A percentile compares a stretch with the other conserved stretches of the same genome.
Conservation (phyloP, 2,113 vertebrate species). For the Psephotus haematonotus region DNA sequence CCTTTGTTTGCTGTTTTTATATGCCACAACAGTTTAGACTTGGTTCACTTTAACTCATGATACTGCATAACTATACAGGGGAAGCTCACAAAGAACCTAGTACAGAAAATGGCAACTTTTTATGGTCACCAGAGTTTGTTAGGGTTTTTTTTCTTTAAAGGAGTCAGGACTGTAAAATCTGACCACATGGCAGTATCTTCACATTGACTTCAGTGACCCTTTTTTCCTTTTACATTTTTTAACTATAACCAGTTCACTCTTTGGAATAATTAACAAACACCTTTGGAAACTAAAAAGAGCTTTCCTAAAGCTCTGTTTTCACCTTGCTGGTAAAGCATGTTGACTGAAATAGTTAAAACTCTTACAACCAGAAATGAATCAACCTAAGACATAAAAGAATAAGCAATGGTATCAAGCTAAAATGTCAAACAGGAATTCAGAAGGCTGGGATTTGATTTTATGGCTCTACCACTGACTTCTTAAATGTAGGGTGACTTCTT, state of each 20-base stretch:
- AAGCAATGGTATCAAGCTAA: not conserved
- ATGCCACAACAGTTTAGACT: slow-evolving; percentile 40
- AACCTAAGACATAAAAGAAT: not conserved
- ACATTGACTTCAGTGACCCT: not conserved
- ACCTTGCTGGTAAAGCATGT: not conserved
- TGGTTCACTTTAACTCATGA: slow-evolving; percentile 10
- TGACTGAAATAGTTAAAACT: not conserved
- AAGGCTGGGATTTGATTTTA: not conserved
- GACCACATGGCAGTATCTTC: not conserved
- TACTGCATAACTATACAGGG: not conserved
- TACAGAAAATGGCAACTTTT: not conserved
- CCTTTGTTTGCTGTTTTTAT: slow-evolving; percentile 59
- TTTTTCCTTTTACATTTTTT: not conserved
- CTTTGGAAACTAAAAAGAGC: not conserved
- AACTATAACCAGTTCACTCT: not conserved
- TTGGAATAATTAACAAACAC: not conserved
- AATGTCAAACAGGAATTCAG: not conserved
- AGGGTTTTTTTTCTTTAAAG: not conserved
- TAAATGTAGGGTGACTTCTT: not conserved
- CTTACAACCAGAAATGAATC: not conserved
- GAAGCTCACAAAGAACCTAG: not conserved
- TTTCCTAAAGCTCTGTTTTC: not conserved
- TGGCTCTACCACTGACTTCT: not conserved
- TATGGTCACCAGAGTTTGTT: not conserved
- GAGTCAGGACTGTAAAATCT: not conserved